Percentiles rank a stretch among this genome's conserved stretches.
Evolutionary conservation across 2,113 vertebrate genomes (phyloP).

Genomic region (Ciconia boyciana): DNA sequence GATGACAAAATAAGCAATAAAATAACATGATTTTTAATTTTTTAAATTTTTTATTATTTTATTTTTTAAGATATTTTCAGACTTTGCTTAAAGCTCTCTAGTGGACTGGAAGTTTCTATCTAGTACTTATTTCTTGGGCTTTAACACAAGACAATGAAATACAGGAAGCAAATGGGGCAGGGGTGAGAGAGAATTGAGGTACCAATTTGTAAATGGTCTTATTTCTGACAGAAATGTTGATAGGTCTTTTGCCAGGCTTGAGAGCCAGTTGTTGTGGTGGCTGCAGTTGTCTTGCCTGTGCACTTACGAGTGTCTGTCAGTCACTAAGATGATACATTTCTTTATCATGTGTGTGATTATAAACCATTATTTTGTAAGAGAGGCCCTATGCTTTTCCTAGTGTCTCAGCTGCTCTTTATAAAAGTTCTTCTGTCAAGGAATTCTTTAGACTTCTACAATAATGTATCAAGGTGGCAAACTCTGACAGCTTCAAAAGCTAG

Average conservation of each 20-base stretch:
- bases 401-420: conserved; percentile 50
- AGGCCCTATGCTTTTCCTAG: conserved; percentile 58
- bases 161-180: conserved; percentile 19
- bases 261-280: conserved; percentile 41
- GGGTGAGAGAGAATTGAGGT: conserved; percentile 7
- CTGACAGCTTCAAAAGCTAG: conserved; percentile 68
- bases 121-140: neutral
- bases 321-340: conserved; percentile 57
- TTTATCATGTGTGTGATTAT: conserved; percentile 61
- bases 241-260: conserved; percentile 51
- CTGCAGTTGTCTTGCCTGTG: conserved; percentile 46
- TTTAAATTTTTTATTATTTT: neutral
- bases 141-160: neutral
- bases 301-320: conserved; percentile 50
- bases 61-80: neutral
- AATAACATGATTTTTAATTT: neutral
- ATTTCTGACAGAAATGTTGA: conserved; percentile 66
- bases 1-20: neutral
- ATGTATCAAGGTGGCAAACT: conserved; percentile 67
- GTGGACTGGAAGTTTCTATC: neutral
- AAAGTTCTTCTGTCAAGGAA: conserved; percentile 69
- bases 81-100: neutral
- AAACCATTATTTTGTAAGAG: conserved; percentile 68
- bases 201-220: conserved; percentile 57
- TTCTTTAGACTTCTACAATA: conserved; percentile 59